phyloP scores from a whole-genome alignment of 1,140 invertebrate species.

The Drepana arcuata region DNA sequence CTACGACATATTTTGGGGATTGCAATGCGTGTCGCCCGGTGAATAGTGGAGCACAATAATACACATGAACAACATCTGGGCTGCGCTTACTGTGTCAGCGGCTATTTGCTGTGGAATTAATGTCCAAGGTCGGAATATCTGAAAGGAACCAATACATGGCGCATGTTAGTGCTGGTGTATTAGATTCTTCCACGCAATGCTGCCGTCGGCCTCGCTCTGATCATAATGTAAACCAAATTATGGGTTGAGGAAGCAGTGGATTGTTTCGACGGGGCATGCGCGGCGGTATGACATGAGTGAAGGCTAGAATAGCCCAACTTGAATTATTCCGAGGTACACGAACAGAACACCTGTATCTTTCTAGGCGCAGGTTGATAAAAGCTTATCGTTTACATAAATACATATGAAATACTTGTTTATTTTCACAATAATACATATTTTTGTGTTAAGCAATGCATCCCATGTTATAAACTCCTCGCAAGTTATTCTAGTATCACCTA shows the following conservation, averaged over 20 bases:
- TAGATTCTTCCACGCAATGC: slow-evolving; percentile 25
- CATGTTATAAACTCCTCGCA: slow-evolving; percentile 25
- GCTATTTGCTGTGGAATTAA: slow-evolving; percentile 66
- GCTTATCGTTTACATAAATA: too few species aligned
- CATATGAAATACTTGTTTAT: too few species aligned
- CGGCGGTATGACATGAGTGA: too few species aligned
- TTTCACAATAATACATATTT: too few species aligned
- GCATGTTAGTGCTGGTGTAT: slow-evolving; percentile 53
- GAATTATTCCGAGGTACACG: slow-evolving; percentile 1
- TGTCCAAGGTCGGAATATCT: slow-evolving; percentile 68
- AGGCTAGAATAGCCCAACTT: slow-evolving; percentile 37
- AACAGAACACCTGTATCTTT: not conserved
- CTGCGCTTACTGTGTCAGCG: slow-evolving; percentile 69
- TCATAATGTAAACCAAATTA: too few species aligned
- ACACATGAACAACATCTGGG: slow-evolving; percentile 60
- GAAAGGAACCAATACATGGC: slow-evolving; percentile 65
- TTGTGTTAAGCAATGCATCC: slow-evolving; percentile 26
- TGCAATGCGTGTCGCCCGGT: slow-evolving; percentile 40
- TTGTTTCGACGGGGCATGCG: too few species aligned
- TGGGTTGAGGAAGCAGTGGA: too few species aligned
- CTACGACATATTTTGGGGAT: too few species aligned
- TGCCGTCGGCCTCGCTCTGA: too few species aligned
- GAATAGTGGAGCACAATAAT: slow-evolving; percentile 58
- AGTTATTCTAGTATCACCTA: slow-evolving; percentile 9
- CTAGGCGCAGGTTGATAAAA: too few species aligned